Evolutionary conservation across 2,888 invertebrate species (phyloP).

Genomic region (Scaptomyza reducta): DNA sequence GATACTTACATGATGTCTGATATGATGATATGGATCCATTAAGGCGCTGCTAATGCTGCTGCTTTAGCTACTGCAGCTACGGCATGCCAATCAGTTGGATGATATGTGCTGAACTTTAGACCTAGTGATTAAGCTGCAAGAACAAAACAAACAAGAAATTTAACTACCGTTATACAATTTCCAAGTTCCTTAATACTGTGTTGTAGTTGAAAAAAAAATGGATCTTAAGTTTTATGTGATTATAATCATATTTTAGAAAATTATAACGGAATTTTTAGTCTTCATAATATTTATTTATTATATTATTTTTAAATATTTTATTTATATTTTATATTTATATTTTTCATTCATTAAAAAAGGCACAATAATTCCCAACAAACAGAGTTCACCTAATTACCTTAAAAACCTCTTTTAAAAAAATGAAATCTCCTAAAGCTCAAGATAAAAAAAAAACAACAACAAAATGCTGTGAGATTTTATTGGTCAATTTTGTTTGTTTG

Average conservation of each 20-base stretch:
- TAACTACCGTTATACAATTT: conserved; percentile 8
- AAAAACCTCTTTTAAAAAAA: conserved; percentile 19
- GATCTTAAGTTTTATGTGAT: too few relatives aligned
- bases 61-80: conserved; percentile 42
- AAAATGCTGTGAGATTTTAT: conserved; percentile 63
- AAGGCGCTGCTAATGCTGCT: conserved; percentile 57
- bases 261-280: neutral
- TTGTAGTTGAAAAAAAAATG: too few relatives aligned
- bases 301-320: too few relatives aligned
- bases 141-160: conserved; percentile 6
- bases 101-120: conserved; percentile 59
- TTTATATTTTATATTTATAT: too few relatives aligned
- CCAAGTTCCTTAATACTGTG: neutral
- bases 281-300: neutral
- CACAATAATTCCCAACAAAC: conserved; percentile 13
- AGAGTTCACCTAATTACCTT: conserved; percentile 40
- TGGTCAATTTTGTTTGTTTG: conserved; percentile 57
- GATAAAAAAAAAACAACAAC: conserved; percentile 22
- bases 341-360: conserved; percentile 14
- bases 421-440: conserved; percentile 40
- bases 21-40: conserved; percentile 82
- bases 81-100: conserved; percentile 54
- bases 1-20: conserved; percentile 79
- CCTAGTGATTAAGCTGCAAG: conserved; percentile 44
- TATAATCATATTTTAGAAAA: neutral